Percentiles rank a stretch among this genome's conserved stretches.
phyloP scores from a whole-genome alignment of 2,797 vertebrate species.

The Trachurus trachurus region DNA sequence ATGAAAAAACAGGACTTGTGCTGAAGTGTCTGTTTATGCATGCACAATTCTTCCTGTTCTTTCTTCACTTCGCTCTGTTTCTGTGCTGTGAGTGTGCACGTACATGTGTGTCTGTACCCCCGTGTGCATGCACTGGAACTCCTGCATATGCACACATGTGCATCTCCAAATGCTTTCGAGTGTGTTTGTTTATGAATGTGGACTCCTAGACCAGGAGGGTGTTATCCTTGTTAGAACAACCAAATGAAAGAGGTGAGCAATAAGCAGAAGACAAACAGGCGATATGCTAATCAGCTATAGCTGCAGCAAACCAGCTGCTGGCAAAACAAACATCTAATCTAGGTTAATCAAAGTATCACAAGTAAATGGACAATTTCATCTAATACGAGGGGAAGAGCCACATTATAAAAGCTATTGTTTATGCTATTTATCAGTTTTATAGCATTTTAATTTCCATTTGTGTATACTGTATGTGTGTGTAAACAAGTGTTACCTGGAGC shows the following conservation, averaged over 20 bases:
- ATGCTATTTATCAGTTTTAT: not conserved
- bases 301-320: slow-evolving; percentile 38
- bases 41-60: not conserved
- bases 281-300: slow-evolving; percentile 51
- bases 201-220: slow-evolving; percentile 35
- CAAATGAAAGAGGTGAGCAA: slow-evolving; percentile 64
- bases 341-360: slow-evolving; percentile 56
- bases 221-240: slow-evolving; percentile 56
- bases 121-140: not conserved
- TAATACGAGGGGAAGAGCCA: slow-evolving; percentile 18
- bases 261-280: slow-evolving; percentile 60
- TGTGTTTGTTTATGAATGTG: slow-evolving; percentile 35
- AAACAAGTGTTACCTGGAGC: slow-evolving; percentile 1
- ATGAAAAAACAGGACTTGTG: slow-evolving; percentile 3
- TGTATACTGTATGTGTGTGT: not conserved
- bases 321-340: slow-evolving; percentile 58
- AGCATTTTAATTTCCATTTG: not conserved
- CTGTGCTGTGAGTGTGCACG: not conserved
- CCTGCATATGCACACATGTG: not conserved
- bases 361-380: slow-evolving; percentile 37
- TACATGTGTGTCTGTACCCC: not conserved
- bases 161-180: not conserved
- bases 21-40: not conserved
- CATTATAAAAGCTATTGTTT: not conserved
- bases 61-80: not conserved